Base-by-base conservation (phyloP, 2,888 invertebrate genomes). In the Pheosia gnoma region DNA sequence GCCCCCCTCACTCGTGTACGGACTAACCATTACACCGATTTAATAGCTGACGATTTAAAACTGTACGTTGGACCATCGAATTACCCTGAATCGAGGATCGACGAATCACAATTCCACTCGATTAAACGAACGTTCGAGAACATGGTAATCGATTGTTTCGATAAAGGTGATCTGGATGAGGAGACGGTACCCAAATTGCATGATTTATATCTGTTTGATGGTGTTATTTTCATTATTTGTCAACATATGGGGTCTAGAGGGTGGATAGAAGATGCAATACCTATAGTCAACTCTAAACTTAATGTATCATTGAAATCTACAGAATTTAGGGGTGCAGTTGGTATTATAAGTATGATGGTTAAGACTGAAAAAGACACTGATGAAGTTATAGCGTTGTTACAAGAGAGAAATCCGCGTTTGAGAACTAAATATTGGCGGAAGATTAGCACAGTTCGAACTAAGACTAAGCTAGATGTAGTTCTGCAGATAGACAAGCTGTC, bases 321-420 rank as follows among this genome's bases (percentile, higher is more conserved):
- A 0, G 92, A 93, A 63, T 92, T 89, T 62, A 82, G 93, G n/a
- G 93, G 93, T 0, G 90, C 91, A 0, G 93, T 93, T 0, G 93
- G 93, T 0, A 92, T 92, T 9, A 78, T 93, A 10, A 93, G 86
- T 59, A 89, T 93, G 88, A 65, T 79, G 4, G 79, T 88, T 0
- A 86, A 85, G 65, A 86, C 88, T 0, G 76, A 79, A 0, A 87
- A 80, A 68, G 79, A 82, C 5, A 81, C 86, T 0, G 86, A 90
- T 38, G 88, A 87, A 13, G 83, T 92, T 0, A 87, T 93, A 36
- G 65, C 70, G 0, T 76, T 78, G 53, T 70, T 93, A 52, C 93
- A 93, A 65, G 70, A 78, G 25, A 85, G 87, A 25, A 93, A 93
- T 70, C 87, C 89, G 0, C 83, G 91, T 61, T 63, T 93, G 11